phyloP scores from a whole-genome alignment of 2,113 vertebrate species.

The Siphamia tubifer region DNA sequence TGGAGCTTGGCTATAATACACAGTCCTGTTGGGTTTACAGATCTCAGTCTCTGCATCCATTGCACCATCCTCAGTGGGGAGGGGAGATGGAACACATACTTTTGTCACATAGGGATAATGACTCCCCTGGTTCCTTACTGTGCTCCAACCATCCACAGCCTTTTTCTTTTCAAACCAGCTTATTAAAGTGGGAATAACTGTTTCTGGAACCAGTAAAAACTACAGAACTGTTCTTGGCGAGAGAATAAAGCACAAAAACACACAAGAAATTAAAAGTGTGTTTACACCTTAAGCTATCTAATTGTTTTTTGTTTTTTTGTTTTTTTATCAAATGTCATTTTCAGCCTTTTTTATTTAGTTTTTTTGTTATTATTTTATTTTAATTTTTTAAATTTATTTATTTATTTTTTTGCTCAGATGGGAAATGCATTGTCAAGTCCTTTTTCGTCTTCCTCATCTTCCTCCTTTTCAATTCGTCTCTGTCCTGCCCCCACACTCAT shows the following conservation, averaged over 20 bases:
- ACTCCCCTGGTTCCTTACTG: not conserved
- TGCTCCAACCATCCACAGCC: not conserved
- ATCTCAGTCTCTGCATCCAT: too few species aligned
- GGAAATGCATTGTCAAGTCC: conserved; percentile 7
- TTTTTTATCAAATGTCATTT: too few species aligned
- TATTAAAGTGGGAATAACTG: not conserved
- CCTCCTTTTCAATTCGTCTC: conserved; percentile 1
- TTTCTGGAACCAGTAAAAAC: not conserved
- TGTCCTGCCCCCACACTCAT: conserved; percentile 18
- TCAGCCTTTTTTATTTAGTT: too few species aligned
- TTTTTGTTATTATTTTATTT: too few species aligned
- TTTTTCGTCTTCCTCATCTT: too few species aligned
- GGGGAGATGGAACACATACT: not conserved
- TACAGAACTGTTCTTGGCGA: not conserved
- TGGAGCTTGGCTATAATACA: not conserved
- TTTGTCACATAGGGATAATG: not conserved
- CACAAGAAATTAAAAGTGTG: too few species aligned
- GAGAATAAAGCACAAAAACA: not conserved
- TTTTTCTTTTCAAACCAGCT: not conserved
- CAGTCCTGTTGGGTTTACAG: not conserved
- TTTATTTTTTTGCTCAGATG: not conserved
- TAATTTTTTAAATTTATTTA: too few species aligned
- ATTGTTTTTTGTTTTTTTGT: too few species aligned
- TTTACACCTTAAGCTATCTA: too few species aligned
- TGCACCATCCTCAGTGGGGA: not conserved